Base-by-base conservation (phyloP, 2,888 invertebrate species). In the Pelosia muscerda region DNA sequence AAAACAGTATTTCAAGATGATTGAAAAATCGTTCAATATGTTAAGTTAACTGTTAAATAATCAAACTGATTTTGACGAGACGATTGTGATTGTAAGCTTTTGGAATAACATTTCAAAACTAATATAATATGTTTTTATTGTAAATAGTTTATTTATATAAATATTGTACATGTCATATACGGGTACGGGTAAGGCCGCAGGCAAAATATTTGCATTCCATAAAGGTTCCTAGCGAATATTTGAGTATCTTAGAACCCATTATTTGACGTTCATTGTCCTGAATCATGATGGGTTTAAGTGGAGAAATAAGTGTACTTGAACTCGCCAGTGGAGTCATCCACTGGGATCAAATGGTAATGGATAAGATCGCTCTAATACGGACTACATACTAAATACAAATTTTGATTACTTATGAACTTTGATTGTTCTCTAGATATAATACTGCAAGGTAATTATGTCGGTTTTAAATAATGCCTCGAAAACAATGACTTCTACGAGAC, bases 201-300 rank as follows among this genome's bases (percentile, higher is more conserved):
- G n/a, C 49, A 49, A 62, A 62, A 28, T 38, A 49, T n/a, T 49
- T n/a, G 19, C n/a, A n/a, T 49, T 49, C 49, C n/a, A n/a, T 49
- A 49, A 42, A 38, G 38, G 42, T n/a, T 49, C 9, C 49, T n/a
- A 49, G n/a, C 49, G 49, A 49, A n/a, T 49, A 49, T 49, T 49
- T 49, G n/a, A 49, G n/a, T 49, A n/a, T 49, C 49, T 25, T 25
- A 11, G 25, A 25, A 23, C 2, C 25, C 25, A 55, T 25, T 55
- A 25, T 55, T 55, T 23, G 55, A 23, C 55, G 25, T 55, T 55
- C 25, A 55, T 55, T 55, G 23, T 55, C 25, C 25, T 25, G 19
- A n/a, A 42, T 42, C 42, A 5, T 42, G 42, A 42, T 15, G 42
- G 19, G 19, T 19, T 42, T 19, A 42, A 42, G 42, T 42, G 5